Evolutionary conservation across 2,888 invertebrate genomes (phyloP), one percentile per base, ranked within the genome.

Genomic region (Trachelus iudaicus): DNA sequence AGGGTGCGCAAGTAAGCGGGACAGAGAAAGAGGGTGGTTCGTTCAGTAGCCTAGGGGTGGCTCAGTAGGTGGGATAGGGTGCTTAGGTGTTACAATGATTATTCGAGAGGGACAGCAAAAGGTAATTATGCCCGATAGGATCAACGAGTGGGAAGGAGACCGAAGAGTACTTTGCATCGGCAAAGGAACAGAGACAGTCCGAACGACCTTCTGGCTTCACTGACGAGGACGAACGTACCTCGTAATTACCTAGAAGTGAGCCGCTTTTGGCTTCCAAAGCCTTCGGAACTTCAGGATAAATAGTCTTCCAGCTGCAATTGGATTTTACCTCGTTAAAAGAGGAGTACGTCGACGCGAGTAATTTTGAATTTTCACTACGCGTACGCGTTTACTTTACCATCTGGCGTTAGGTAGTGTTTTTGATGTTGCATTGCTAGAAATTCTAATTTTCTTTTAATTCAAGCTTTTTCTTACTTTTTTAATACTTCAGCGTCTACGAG

Each of bases 41-140:
- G 40, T 40, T 40, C 40, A 40, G 40, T 40, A 40, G 15, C 40
- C 40, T 40, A 15, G 40, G 40, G 40, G 40, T 40, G 79, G 80
- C 69, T 69, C 73, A 69, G 75, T 87, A 88, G 90, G 89, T 89
- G 89, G 88, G 90, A 89, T 88, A 87, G 87, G 89, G 89, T 89
- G 90, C 90, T 91, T 91, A 90, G 91, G 90, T 91, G 91, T 91
- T 90, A 91, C 91, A 91, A 91, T 91, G 91, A 91, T 91, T 91
- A 91, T 90, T 87, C 88, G 90, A 91, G 90, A 91, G 88, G 90
- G 91, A 91, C 90, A 89, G 90, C 90, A 85, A 88, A 87, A 90
- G 90, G 91, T 91, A 90, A 91, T 91, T 91, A 91, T 90, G 88
- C 89, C 84, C 87, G 91, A 91, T 90, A 90, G 89, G 88, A 89